Base-by-base conservation (phyloP, 2,797 vertebrate genomes). In the Halcyon smyrnensis region DNA sequence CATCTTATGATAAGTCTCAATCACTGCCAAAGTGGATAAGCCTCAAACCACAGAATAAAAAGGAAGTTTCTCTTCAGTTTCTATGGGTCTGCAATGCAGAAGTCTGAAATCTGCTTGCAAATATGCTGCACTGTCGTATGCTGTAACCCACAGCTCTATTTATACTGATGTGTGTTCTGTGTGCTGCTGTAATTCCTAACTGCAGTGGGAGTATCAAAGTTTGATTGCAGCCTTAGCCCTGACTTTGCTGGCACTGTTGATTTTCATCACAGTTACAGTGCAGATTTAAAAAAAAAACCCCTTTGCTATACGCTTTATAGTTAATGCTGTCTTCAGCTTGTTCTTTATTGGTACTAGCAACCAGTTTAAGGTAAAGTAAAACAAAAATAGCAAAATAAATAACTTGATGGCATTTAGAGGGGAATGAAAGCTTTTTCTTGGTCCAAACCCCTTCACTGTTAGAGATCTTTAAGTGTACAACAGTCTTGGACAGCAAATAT, bases 351-450 rank as follows among this genome's bases (percentile, higher is more conserved):
- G 39, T 90, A 74, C 86, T 80, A 79, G 85, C 93, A 97, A 93
- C 62, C 62, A 60, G 45, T 77, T 60, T 91, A 90, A 95, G 92
- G 53, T 82, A 76, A 93, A 74, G 82, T 94, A 97, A 97, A 96
- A 88, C 34, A 82, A 92, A 97, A 96, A 86, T 51, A 95, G 41
- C 71, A 93, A 97, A 97, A 96, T 92, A 97, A 97, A 97, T 95
- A 95, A 94, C 81, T 92, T 43, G 7, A 37, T 51, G 59, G 74
- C 93, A 41, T 96, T 90, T 95, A 83, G 50, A 95, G 12, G 37
- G 75, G 53, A 96, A 87, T 77, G 57, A 85, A 97, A 94, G 70
- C 70, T 94, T 46, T 60, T 84, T 95, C 86, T 96, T 92, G 51
- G 60, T 97, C 50, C 45, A 77, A 94, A 92, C 37, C 59, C 37